These are phyloP conservation scores for Acanthiza pusilla DNA, from an alignment of 2,797 vertebrate genomes.

Conservation along the genomic window DNA sequence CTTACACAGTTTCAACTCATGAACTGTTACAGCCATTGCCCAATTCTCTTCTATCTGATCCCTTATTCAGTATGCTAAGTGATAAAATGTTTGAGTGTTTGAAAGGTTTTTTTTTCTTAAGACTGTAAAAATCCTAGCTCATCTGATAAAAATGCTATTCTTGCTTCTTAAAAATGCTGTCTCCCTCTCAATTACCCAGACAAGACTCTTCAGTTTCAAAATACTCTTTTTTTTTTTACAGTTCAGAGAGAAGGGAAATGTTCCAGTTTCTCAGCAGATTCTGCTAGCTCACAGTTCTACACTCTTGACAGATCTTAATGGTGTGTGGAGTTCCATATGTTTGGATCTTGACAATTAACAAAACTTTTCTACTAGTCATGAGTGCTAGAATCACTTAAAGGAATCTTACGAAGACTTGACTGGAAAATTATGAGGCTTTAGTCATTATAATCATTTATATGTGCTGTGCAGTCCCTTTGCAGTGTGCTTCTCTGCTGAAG, in stretches of 20 bases:
- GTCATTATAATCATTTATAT: not conserved
- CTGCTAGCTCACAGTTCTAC: not conserved
- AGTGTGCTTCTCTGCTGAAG: not conserved
- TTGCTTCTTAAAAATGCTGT: not conserved
- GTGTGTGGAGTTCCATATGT: not conserved
- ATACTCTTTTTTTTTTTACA: not conserved
- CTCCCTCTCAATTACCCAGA: not conserved
- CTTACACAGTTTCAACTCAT: not conserved
- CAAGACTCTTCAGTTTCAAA: not conserved
- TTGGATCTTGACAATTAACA: not conserved
- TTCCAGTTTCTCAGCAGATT: not conserved
- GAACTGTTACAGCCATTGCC: not conserved
- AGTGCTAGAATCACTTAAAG: not conserved
- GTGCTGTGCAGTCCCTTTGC: not conserved
- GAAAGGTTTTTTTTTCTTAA: not conserved
- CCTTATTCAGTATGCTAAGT: not conserved
- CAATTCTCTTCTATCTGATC: not conserved
- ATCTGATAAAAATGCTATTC: not conserved
- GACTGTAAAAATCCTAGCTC: not conserved
- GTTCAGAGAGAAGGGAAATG: not conserved
- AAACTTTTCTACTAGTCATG: not conserved
- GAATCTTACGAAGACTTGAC: not conserved
- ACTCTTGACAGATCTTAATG: not conserved
- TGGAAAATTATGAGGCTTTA: slow-evolving; percentile 26
- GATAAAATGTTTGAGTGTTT: not conserved